phyloP scores from a whole-genome alignment of 23 tunicate species.

The Oikopleura vanhoeffeni region DNA sequence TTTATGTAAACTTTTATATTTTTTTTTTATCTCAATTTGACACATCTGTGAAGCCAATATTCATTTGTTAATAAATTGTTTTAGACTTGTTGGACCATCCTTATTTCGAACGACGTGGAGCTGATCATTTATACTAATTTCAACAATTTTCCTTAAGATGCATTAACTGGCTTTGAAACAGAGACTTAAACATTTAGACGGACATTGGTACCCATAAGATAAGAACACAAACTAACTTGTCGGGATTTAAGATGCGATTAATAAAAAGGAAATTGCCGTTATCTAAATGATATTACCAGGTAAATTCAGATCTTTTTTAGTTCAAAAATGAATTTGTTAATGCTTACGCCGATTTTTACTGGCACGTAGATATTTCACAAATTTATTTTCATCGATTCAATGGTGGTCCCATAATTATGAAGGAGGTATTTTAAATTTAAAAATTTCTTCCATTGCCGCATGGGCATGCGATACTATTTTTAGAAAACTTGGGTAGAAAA shows the following conservation, averaged over 20 bases:
- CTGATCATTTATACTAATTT: constrained; percentile 88
- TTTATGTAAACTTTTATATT: neutral
- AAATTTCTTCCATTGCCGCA: too few relatives aligned
- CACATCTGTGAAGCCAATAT: neutral
- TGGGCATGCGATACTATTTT: too few relatives aligned
- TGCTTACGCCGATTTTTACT: too few relatives aligned
- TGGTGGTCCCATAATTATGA: too few relatives aligned
- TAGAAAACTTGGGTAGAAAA: too few relatives aligned
- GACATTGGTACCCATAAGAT: constrained; percentile 46
- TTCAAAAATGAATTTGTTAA: too few relatives aligned
- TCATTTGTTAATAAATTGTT: neutral
- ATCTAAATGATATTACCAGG: constrained; percentile 33
- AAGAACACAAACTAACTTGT: constrained; percentile 67
- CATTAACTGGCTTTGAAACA: constrained; percentile 48
- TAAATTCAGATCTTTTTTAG: too few relatives aligned
- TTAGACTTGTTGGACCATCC: constrained; percentile 25
- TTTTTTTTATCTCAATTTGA: neutral
- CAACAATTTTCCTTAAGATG: constrained; percentile 48
- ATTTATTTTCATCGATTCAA: too few relatives aligned
- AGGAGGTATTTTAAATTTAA: too few relatives aligned
- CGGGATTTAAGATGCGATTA: constrained; percentile 70
- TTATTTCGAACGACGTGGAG: constrained; percentile 45
- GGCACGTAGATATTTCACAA: too few relatives aligned
- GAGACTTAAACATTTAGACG: constrained; percentile 62
- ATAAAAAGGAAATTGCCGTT: constrained; percentile 55